phyloP scores from a whole-genome alignment of 1,140 invertebrate species.

The Tribolium castaneum region DNA sequence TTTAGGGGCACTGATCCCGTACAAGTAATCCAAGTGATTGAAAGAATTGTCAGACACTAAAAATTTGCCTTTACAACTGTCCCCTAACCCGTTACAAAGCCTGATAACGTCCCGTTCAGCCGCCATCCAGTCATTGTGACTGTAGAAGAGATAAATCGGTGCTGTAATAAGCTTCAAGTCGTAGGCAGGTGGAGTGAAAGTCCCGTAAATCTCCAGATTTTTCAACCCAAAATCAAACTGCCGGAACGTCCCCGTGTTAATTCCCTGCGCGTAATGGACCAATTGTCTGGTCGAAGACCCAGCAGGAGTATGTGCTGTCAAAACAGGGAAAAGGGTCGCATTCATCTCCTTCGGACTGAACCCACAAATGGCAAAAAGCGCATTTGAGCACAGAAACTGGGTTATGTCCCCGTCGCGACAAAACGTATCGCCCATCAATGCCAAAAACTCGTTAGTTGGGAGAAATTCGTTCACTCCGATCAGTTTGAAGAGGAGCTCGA shows the following conservation, averaged over 20 bases:
- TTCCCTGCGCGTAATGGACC: constrained; percentile 77
- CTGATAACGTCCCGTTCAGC: constrained; percentile 51
- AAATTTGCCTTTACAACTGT: constrained; percentile 61
- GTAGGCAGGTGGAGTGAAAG: constrained; percentile 66
- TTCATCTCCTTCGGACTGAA: constrained; percentile 69
- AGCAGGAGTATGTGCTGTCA: constrained; percentile 84
- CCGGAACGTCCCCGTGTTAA: constrained; percentile 68
- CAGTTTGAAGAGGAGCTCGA: constrained; percentile 52
- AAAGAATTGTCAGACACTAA: constrained; percentile 63
- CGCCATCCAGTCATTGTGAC: constrained; percentile 65
- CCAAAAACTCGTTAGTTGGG: constrained; percentile 65
- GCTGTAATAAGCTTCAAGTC: constrained; percentile 68
- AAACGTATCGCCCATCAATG: constrained; percentile 61
- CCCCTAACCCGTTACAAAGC: constrained; percentile 63
- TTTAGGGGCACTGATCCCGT: constrained; percentile 39
- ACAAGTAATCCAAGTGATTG: constrained; percentile 52
- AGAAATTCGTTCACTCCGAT: constrained; percentile 70
- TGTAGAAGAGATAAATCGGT: constrained; percentile 68
- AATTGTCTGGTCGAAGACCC: constrained; percentile 82
- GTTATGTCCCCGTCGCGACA: constrained; percentile 65
- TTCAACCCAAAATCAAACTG: constrained; percentile 68
- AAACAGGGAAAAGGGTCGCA: constrained; percentile 76
- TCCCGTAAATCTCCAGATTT: constrained; percentile 47
- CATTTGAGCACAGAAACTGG: constrained; percentile 67
- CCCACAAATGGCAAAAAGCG: constrained; percentile 70